Evolutionary conservation across 2,797 vertebrate species (phyloP), one percentile per base, ranked within the genome.

Genomic region (Neosilurus mollespiculum): DNA sequence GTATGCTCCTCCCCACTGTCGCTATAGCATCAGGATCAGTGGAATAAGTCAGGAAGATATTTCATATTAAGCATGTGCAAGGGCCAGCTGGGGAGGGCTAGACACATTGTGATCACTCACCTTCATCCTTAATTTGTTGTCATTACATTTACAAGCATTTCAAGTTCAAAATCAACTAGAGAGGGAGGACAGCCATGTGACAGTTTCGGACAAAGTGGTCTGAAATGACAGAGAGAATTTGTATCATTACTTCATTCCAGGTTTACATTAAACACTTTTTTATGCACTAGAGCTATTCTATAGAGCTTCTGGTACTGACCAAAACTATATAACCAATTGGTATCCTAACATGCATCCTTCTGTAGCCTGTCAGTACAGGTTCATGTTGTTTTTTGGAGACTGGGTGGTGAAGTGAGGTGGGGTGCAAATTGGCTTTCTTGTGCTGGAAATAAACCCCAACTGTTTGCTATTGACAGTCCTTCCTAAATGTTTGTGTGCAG

Each of bases 61-160:
- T 90, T 93, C 88, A 81, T 90, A 90, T 87, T 85, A 88, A 89
- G 90, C 88, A 90, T 91, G 91, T 84, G 77, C 85, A 88, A 84
- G 86, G 89, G 86, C 85, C 91, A 92, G 89, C 90, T 92, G 90
- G 88, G 88, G 89, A 90, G 89, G 91, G 89, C 84, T 88, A 90
- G 88, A 80, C 79, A 88, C 86, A 77, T 86, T 88, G 88, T 90
- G 86, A 91, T 90, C 88, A 88, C 84, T 92, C 91, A 90, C 90
- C 90, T 91, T 92, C 90, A 92, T 89, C 86, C 86, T 89, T 91
- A 89, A 91, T 91, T 90, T 91, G 90, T 91, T 90, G 90, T 90
- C 88, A 89, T 89, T 89, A 90, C 88, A 87, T 90, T 89, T 91
- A 90, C 87, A 89, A 88, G 88, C 85, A 88, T 90, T 87, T 89